Evolutionary conservation across 2,888 invertebrate genomes (phyloP).

Genomic region (Philaethria dido): DNA sequence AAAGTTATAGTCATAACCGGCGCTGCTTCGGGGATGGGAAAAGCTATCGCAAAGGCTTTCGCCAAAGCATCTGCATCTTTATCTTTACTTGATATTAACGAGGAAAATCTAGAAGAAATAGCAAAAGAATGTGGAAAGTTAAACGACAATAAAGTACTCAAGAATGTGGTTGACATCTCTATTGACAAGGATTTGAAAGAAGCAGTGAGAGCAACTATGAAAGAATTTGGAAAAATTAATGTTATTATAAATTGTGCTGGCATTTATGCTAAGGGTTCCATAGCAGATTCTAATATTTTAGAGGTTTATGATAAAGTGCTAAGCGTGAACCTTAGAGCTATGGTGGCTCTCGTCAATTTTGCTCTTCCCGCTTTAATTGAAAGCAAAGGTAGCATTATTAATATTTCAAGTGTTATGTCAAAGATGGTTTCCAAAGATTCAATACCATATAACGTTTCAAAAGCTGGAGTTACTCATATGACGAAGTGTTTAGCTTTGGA

Average conservation of each 20-base stretch:
- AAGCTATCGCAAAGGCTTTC: slow-evolving; percentile 54
- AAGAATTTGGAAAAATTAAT: slow-evolving; percentile 22
- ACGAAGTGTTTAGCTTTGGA: slow-evolving; percentile 89
- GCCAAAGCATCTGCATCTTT: slow-evolving; percentile 54
- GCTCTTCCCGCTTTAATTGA: slow-evolving; percentile 48
- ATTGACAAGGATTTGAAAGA: slow-evolving; percentile 12
- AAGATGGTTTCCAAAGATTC: slow-evolving; percentile 30
- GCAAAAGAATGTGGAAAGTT: slow-evolving; percentile 24
- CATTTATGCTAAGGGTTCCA: slow-evolving; percentile 45
- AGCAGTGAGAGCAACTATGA: slow-evolving; percentile 10
- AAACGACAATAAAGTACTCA: slow-evolving; percentile 14
- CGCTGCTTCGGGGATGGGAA: slow-evolving; percentile 58
- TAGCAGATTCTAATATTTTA: slow-evolving; percentile 45
- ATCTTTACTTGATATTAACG: slow-evolving; percentile 14
- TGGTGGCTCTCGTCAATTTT: slow-evolving; percentile 51
- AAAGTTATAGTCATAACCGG: slow-evolving; percentile 59
- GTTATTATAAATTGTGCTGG: slow-evolving; percentile 27
- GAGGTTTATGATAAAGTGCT: slow-evolving; percentile 51
- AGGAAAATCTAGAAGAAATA: slow-evolving; percentile 16
- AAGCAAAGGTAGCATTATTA: slow-evolving; percentile 55
- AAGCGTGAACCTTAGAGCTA: slow-evolving; percentile 54
- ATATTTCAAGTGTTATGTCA: slow-evolving; percentile 52
- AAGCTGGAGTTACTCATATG: slow-evolving; percentile 89
- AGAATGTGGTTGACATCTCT: slow-evolving; percentile 11
- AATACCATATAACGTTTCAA: slow-evolving; percentile 85